Evolutionary conservation across 2,113 vertebrate species (phyloP).

Genomic region (Panthera tigris): DNA sequence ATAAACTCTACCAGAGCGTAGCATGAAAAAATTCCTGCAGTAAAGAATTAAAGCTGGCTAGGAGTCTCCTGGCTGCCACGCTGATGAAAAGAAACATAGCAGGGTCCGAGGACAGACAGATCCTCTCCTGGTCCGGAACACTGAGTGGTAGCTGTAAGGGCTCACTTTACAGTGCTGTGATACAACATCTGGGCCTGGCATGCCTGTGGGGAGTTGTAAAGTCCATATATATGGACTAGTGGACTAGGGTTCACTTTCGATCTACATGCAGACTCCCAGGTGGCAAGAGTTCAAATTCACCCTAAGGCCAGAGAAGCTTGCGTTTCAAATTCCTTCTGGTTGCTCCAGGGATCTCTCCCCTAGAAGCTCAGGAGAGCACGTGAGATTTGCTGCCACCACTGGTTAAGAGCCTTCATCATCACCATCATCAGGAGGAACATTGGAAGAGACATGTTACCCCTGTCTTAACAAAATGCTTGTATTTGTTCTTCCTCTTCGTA

Average conservation of each 20-base stretch:
- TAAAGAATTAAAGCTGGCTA: neutral
- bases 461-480: neutral
- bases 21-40: neutral
- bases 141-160: neutral
- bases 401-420: neutral
- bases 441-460: neutral
- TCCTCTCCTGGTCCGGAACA: neutral
- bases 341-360: neutral
- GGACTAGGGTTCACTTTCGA: neutral
- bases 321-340: neutral
- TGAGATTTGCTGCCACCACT: rapidly evolving
- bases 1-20: neutral
- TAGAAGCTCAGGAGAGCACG: rapidly evolving
- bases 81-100: neutral
- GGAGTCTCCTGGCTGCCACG: neutral
- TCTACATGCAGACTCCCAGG: neutral
- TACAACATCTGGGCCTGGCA: neutral
- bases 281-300: neutral
- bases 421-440: neutral
- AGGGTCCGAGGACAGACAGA: neutral
- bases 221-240: neutral
- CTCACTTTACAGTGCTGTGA: neutral
- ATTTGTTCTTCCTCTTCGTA: neutral
- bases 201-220: neutral
- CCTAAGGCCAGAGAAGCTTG: neutral